These are phyloP conservation scores for Euclidia mi DNA, from an alignment of 2,888 invertebrate genomes.

Conservation along the genomic window DNA sequence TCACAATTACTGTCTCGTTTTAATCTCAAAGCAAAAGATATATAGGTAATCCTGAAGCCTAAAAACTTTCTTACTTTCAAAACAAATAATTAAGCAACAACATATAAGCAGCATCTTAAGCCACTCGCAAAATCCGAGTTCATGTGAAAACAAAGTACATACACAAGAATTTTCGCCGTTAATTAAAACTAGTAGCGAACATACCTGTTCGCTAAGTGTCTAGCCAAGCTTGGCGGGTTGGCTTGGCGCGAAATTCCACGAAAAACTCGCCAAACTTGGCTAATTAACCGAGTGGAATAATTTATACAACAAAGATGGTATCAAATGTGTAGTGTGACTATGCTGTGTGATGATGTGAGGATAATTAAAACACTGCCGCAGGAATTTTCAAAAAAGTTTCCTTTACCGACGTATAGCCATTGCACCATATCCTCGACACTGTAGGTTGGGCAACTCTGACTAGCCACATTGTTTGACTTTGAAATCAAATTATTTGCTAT, in stretches of 20 bases:
- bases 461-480: too few relatives aligned
- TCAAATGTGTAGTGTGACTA: conserved; percentile 10
- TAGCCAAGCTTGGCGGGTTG: conserved; percentile 12
- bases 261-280: conserved; percentile 22
- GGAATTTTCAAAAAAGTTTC: too few relatives aligned
- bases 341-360: neutral
- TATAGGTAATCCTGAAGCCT: too few relatives aligned
- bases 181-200: conserved; percentile 50
- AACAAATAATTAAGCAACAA: neutral
- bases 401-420: too few relatives aligned
- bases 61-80: conserved; percentile 1
- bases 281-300: conserved; percentile 22
- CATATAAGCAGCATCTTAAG: conserved; percentile 1
- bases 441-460: too few relatives aligned
- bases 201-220: conserved; percentile 20
- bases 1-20: too few relatives aligned
- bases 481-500: too few relatives aligned
- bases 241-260: conserved; percentile 17
- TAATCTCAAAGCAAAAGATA: too few relatives aligned
- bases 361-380: too few relatives aligned
- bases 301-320: conserved; percentile 19
- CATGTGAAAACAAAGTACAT: conserved; percentile 3
- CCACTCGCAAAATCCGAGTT: neutral
- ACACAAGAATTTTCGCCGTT: conserved; percentile 26
- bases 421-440: too few relatives aligned